Conservation (phyloP, 1,140 invertebrate species). For the Temnothorax nylanderi region DNA sequence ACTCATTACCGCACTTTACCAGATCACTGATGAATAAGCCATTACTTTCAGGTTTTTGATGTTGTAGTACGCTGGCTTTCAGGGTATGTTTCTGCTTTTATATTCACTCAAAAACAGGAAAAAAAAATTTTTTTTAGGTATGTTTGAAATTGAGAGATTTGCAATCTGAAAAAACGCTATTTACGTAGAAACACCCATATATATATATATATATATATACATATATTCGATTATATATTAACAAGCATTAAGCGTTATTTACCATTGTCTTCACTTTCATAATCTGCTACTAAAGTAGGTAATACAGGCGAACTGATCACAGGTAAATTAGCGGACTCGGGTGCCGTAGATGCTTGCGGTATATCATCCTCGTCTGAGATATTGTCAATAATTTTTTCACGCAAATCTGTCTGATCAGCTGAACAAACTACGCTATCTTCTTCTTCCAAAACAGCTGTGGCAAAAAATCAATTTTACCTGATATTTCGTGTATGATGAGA, state of each 20-base stretch:
- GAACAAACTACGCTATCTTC: neutral
- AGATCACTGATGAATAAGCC: no score
- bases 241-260: slow-evolving; percentile 39
- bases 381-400: neutral
- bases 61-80: no score
- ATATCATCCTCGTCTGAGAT: slow-evolving; percentile 76
- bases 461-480: slow-evolving; percentile 9
- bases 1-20: no score
- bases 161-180: no score
- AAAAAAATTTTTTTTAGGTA: no score
- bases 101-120: no score
- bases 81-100: no score
- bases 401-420: slow-evolving; percentile 13
- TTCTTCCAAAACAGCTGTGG: slow-evolving; percentile 19
- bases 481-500: neutral
- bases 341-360: neutral
- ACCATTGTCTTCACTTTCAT: slow-evolving; percentile 78
- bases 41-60: no score
- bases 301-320: neutral
- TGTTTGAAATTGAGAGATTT: no score
- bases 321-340: neutral
- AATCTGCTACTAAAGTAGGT: slow-evolving; percentile 78
- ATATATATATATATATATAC: no score
- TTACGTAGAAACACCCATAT: no score
- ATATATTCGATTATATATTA: no score